These are phyloP conservation scores for Diachrysia chrysitis DNA, from an alignment of 2,888 invertebrate species.

Conservation along the genomic window DNA sequence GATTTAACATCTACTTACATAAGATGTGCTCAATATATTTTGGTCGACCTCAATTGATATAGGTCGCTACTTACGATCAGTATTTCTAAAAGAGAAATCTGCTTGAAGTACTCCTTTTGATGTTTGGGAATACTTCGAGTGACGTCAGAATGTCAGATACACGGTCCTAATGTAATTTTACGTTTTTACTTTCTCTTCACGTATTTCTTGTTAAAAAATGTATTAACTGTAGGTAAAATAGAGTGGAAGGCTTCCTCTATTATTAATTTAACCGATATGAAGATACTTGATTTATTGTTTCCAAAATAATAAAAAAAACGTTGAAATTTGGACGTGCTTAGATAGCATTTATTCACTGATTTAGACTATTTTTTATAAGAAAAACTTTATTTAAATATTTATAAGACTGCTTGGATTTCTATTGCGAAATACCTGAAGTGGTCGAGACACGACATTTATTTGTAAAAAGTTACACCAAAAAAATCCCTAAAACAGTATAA, in stretches of 20 bases:
- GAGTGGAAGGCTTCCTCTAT: not conserved
- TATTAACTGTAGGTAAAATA: not conserved
- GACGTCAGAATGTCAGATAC: conserved; percentile 44
- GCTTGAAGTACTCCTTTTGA: conserved; percentile 53
- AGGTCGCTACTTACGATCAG: conserved; percentile 46
- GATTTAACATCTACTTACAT: conserved; percentile 23
- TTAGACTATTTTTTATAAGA: too few species aligned
- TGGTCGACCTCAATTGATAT: conserved; percentile 49
- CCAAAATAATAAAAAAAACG: too few species aligned
- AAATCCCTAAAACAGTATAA: too few species aligned
- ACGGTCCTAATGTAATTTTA: conserved; percentile 44
- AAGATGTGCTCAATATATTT: conserved; percentile 41
- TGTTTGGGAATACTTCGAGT: conserved; percentile 41
- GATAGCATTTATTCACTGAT: too few species aligned
- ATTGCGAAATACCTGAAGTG: too few species aligned
- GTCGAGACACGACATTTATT: too few species aligned
- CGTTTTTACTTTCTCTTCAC: conserved; percentile 6
- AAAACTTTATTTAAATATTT: too few species aligned
- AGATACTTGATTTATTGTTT: not conserved
- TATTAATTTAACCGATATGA: not conserved
- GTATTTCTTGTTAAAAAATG: not conserved
- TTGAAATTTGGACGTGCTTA: too few species aligned
- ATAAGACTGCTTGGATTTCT: too few species aligned
- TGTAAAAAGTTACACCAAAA: too few species aligned
- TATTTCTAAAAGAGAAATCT: conserved; percentile 46